Evolutionary conservation across 2,113 vertebrate species (phyloP), one percentile per base, ranked within the genome.

Genomic region (Cyphomyrus discorhynchus): DNA sequence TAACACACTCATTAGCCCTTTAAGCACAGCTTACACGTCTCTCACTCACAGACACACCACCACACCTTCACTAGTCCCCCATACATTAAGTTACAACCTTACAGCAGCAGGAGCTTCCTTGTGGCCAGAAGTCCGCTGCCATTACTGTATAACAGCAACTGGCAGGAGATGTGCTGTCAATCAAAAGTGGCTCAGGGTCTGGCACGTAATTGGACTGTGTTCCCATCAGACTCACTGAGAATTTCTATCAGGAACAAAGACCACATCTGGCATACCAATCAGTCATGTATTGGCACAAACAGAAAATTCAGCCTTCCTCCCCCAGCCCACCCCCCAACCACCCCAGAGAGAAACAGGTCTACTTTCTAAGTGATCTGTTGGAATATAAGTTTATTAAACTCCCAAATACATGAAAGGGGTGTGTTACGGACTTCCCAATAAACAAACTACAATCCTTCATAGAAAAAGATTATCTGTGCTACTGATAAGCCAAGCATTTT

Each of bases 261-360:
- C 17, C 45, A 84, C 45, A 84, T n/a, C 82, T 84, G 82, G 82
- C 82, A 84, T 46, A 84, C 10, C 82, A 45, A 84, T 84, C 82
- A 84, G 45, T 84, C 82, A 84, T 42, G n/a, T 70, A 84, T 24
- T 46, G 39, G 42, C 45, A 46, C 82, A 84, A 84, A 84, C 42
- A 46, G 42, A 42, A 46, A 80, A 80, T 35, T 7, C 35, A 80
- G 35, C 15, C 17, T 56, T 56, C 17, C 52, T 21, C 17, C 17
- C 52, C 52, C 52, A 53, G 8, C 70, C 31, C 70, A 11, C 7
- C 27, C 24, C 58, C 2, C 24, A 62, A n/a, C 24, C 58, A 27
- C 62, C 27, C 62, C 62, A 70, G 62, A 80, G 31, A 80, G 74
- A 80, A 42, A 80, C 74, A 80, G 31, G 15, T 42, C 74, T 42